These are phyloP conservation scores for Arothron firmamentum DNA, from an alignment of 2,113 vertebrate species.

Conservation along the genomic window DNA sequence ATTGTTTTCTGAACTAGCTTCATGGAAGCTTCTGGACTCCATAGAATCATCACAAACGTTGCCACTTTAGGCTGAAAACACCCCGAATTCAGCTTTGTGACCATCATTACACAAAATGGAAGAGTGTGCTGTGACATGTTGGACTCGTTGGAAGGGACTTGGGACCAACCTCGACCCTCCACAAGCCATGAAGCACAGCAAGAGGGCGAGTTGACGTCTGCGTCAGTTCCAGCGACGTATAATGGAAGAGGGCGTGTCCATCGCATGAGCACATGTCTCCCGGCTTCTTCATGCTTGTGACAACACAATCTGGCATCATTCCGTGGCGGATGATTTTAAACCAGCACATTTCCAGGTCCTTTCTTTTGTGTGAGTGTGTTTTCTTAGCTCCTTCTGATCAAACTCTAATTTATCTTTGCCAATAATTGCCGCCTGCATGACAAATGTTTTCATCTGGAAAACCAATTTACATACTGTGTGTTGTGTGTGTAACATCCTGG, in stretches of 20 bases:
- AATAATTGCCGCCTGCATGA: constrained; percentile 49
- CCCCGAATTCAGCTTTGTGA: too few species aligned
- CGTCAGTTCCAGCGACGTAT: background rate
- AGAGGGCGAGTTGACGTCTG: background rate
- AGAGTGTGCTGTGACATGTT: too few species aligned
- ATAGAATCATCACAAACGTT: too few species aligned
- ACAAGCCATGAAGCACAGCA: too few species aligned
- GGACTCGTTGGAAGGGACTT: too few species aligned
- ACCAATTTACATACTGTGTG: constrained; percentile 29
- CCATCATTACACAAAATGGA: too few species aligned
- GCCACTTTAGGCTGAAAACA: too few species aligned
- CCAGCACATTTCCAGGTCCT: constrained; percentile 30
- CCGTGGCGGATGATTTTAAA: constrained; percentile 10
- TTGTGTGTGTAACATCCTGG: background rate
- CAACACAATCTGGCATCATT: constrained; percentile 19
- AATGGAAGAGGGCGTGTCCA: constrained; percentile 7
- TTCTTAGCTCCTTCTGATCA: constrained; percentile 58
- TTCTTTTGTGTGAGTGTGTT: constrained; percentile 38
- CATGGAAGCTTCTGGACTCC: too few species aligned
- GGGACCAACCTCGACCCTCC: too few species aligned
- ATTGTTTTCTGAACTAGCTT: too few species aligned
- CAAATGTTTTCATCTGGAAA: constrained; percentile 47
- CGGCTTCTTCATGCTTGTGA: constrained; percentile 35
- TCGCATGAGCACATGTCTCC: constrained; percentile 10
- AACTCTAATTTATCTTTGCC: constrained; percentile 51